Evolutionary conservation across 2,888 invertebrate species (phyloP).

Genomic region (Plebejus melissa): DNA sequence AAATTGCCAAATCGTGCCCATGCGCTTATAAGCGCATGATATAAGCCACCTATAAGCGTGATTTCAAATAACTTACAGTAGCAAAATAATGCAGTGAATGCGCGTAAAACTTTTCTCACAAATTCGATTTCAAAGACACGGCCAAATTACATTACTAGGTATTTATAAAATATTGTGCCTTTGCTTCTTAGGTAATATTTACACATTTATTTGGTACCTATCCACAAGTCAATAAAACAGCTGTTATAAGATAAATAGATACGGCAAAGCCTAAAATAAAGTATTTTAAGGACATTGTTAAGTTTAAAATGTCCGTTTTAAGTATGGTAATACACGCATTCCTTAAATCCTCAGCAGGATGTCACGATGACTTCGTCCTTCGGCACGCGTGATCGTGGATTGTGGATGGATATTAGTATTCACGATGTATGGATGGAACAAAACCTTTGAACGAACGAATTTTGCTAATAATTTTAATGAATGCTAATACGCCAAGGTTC

Average conservation of each 20-base stretch:
- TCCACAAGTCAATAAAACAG: neutral
- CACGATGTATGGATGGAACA: constrained; percentile 63
- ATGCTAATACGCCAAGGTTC: constrained; percentile 2
- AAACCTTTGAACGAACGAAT: constrained; percentile 12
- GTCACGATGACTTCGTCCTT: constrained; percentile 55
- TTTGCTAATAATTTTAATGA: constrained; percentile 18
- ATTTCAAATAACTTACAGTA: too few species aligned
- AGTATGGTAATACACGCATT: constrained; percentile 26
- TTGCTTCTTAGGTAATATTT: too few species aligned
- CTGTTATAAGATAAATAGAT: too few species aligned
- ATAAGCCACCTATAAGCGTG: too few species aligned
- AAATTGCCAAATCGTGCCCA: too few species aligned
- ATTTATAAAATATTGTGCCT: neutral
- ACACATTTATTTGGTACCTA: too few species aligned
- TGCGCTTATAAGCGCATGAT: too few species aligned
- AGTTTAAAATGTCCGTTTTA: neutral
- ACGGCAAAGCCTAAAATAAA: too few species aligned
- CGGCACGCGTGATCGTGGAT: constrained; percentile 51
- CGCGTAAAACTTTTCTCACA: too few species aligned
- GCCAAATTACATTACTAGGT: too few species aligned
- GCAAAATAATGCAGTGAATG: too few species aligned
- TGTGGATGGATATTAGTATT: constrained; percentile 70
- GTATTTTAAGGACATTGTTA: neutral
- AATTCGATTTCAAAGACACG: too few species aligned
- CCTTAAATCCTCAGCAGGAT: constrained; percentile 41